These are phyloP conservation scores for Orcinus orca DNA, from an alignment of 2,113 vertebrate species.

Conservation along the genomic window DNA sequence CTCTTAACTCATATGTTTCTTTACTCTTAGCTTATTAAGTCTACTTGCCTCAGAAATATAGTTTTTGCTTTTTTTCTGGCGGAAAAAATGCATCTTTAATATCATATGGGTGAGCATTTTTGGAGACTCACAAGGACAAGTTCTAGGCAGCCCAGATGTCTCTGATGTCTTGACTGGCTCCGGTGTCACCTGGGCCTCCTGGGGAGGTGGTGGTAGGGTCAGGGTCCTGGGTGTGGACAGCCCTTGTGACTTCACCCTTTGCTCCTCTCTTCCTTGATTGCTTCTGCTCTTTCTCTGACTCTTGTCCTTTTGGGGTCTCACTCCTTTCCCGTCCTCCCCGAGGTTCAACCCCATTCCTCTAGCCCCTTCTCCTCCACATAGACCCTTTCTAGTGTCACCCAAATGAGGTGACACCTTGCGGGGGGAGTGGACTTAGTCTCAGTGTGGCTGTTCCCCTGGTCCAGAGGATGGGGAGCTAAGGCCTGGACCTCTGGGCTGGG, in stretches of 20 bases:
- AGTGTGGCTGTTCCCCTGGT: background rate
- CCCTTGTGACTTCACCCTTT: background rate
- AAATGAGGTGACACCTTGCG: background rate
- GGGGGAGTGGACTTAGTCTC: background rate
- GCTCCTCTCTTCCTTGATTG: background rate
- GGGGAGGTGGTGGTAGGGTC: background rate
- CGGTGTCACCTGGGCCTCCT: background rate
- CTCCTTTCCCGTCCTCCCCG: background rate
- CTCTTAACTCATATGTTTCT: constrained; percentile 57
- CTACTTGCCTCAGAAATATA: constrained; percentile 46
- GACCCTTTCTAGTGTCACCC: background rate
- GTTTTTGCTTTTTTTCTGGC: background rate
- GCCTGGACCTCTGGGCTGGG: background rate
- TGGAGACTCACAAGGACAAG: background rate
- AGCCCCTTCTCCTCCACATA: rapidly evolving
- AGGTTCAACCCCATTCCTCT: background rate
- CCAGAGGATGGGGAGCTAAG: background rate
- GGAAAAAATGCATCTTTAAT: constrained; percentile 34
- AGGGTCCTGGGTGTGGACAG: background rate
- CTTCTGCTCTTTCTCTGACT: background rate
- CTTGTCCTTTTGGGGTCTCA: background rate
- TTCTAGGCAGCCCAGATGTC: background rate
- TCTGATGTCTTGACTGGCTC: background rate
- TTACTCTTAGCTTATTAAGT: constrained; percentile 64
- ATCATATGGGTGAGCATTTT: background rate